These are phyloP conservation scores for Lordiphosa fenestrarum DNA, from an alignment of 2,888 invertebrate genomes.

Conservation along the genomic window DNA sequence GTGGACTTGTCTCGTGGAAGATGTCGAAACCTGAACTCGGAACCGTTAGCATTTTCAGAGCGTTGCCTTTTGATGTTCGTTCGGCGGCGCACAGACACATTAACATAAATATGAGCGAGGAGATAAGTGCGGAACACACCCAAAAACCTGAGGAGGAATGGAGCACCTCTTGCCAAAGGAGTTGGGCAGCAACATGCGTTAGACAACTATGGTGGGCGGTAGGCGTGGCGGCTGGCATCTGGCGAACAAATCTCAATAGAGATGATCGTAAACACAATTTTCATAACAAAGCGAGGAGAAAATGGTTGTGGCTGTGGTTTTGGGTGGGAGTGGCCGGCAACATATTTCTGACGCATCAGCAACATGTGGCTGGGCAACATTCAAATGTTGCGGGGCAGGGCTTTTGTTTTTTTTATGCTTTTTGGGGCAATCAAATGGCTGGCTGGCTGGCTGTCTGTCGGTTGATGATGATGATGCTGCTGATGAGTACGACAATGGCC, in stretches of 20 bases:
- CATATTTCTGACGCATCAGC: slow-evolving; percentile 57
- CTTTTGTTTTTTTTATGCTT: slow-evolving; percentile 12
- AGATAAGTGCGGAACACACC: slow-evolving; percentile 65
- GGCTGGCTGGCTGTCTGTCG: too few species aligned
- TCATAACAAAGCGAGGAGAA: slow-evolving; percentile 39
- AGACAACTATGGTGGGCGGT: slow-evolving; percentile 40
- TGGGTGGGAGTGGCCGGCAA: slow-evolving; percentile 61
- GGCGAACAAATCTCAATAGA: slow-evolving; percentile 54
- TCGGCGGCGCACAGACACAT: slow-evolving; percentile 51
- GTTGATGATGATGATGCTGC: too few species aligned
- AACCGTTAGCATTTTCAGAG: slow-evolving; percentile 38
- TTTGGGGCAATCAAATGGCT: slow-evolving; percentile 24
- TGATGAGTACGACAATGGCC: too few species aligned
- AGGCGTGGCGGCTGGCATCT: slow-evolving; percentile 50
- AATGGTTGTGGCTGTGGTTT: background rate
- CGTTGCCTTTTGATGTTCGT: slow-evolving; percentile 61
- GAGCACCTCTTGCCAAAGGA: slow-evolving; percentile 12
- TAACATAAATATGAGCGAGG: slow-evolving; percentile 67
- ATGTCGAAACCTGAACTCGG: slow-evolving; percentile 6
- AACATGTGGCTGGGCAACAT: slow-evolving; percentile 19
- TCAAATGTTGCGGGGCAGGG: slow-evolving; percentile 47
- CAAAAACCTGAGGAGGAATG: slow-evolving; percentile 31
- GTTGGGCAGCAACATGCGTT: slow-evolving; percentile 58
- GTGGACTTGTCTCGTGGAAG: slow-evolving; percentile 19
- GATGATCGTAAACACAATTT: slow-evolving; percentile 71